These are phyloP conservation scores for Lates japonicus DNA, from an alignment of 2,797 vertebrate genomes.

Conservation along the genomic window DNA sequence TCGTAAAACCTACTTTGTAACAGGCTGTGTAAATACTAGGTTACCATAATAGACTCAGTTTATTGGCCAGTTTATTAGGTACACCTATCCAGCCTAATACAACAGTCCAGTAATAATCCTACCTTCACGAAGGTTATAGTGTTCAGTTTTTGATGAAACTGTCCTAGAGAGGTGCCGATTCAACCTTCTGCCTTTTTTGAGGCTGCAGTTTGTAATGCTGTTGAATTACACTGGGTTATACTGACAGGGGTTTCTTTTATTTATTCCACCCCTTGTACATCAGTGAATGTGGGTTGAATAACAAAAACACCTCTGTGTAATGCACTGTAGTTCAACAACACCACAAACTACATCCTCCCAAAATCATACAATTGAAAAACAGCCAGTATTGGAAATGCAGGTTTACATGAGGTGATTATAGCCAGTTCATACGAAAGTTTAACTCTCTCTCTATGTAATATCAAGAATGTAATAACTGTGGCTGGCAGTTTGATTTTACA, in stretches of 20 bases:
- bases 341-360: neutral
- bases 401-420: neutral
- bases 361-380: neutral
- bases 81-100: neutral
- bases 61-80: neutral
- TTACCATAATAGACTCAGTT: neutral
- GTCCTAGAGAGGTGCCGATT: neutral
- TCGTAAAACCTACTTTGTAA: conserved; percentile 42
- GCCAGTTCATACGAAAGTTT: neutral
- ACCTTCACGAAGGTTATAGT: neutral
- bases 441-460: neutral
- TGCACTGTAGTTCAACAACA: neutral
- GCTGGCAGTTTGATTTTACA: neutral
- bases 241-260: neutral
- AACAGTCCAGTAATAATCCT: neutral
- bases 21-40: conserved; percentile 26
- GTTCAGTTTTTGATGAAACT: neutral
- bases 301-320: neutral
- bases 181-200: neutral
- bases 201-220: neutral
- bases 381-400: neutral
- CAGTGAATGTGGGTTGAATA: neutral
- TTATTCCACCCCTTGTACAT: neutral
- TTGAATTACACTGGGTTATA: neutral
- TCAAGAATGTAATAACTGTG: neutral